These are phyloP conservation scores for Temnothorax ravouxi DNA, from an alignment of 2,888 invertebrate species.

Conservation along the genomic window DNA sequence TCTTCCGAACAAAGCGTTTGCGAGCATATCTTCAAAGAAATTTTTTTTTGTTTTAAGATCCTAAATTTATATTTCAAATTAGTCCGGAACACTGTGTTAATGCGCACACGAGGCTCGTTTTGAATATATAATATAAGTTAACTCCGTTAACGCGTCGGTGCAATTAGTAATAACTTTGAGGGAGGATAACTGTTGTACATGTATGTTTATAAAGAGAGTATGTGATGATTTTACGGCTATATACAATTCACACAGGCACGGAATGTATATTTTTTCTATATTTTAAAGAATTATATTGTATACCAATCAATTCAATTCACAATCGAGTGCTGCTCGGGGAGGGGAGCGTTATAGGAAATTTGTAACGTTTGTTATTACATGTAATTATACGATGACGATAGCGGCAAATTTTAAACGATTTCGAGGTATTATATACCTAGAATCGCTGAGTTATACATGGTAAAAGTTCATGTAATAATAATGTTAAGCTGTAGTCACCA, in stretches of 20 bases:
- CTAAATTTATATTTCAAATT: no score
- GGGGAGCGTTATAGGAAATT: background rate
- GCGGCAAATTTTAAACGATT: constrained; percentile 26
- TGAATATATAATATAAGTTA: background rate
- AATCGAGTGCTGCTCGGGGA: background rate
- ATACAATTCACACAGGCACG: constrained; percentile 16
- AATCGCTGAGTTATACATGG: constrained; percentile 29
- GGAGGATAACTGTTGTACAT: constrained; percentile 15
- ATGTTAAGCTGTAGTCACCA: constrained; percentile 58
- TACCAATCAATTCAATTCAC: constrained; percentile 10
- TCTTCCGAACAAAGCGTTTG: no score
- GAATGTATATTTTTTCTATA: constrained; percentile 47
- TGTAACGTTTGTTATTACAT: constrained; percentile 36
- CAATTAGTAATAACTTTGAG: constrained; percentile 31
- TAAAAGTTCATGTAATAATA: constrained; percentile 38
- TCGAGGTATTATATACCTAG: constrained; percentile 33
- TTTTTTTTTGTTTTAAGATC: no score
- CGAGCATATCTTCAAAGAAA: no score
- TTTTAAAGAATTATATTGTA: constrained; percentile 2
- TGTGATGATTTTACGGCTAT: constrained; percentile 41
- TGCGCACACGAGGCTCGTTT: no score
- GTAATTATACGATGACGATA: constrained; percentile 28
- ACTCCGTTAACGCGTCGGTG: constrained; percentile 20
- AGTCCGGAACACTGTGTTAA: no score
- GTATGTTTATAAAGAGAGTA: constrained; percentile 39